A percentile compares a stretch with the other conserved stretches of the same genome.
Conservation (phyloP, 2,113 vertebrate species). For the Scolopax mira region DNA sequence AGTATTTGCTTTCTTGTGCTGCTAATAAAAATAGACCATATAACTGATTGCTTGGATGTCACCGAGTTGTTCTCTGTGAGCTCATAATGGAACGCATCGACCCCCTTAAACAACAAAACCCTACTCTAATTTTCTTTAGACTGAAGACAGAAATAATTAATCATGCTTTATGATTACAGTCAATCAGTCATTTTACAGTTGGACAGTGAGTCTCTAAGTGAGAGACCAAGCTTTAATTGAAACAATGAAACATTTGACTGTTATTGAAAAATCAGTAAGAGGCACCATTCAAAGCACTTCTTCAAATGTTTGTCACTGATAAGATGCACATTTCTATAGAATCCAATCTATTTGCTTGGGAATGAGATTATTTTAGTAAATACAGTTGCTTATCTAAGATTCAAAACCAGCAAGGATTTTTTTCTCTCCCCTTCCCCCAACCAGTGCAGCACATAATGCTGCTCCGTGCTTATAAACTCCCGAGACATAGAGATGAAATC, state of each 20-base stretch:
- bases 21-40: slow-evolving; percentile 29
- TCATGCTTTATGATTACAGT: slow-evolving; percentile 1
- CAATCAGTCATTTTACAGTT: slow-evolving; percentile 15
- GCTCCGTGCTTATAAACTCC: not conserved
- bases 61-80: not conserved
- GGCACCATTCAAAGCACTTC: not conserved
- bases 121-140: slow-evolving; percentile 8
- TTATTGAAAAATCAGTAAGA: slow-evolving; percentile 14
- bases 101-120: slow-evolving; percentile 11
- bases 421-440: not conserved
- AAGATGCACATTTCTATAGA: slow-evolving; percentile 24
- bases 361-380: slow-evolving; percentile 41
- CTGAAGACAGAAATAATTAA: slow-evolving; percentile 14
- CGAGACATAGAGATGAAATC: not conserved
- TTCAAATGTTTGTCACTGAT: slow-evolving; percentile 30
- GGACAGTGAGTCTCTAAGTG: slow-evolving; percentile 13
- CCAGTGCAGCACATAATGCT: not conserved
- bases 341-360: slow-evolving; percentile 21
- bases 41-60: not conserved
- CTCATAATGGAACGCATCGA: not conserved
- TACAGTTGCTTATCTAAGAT: slow-evolving; percentile 26
- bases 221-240: slow-evolving; percentile 19
- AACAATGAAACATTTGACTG: slow-evolving; percentile 28
- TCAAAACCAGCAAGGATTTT: not conserved
- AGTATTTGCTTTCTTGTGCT: slow-evolving; percentile 5